Evolutionary conservation across 1,140 invertebrate genomes (phyloP).

Genomic region (Drosophila burlai): DNA sequence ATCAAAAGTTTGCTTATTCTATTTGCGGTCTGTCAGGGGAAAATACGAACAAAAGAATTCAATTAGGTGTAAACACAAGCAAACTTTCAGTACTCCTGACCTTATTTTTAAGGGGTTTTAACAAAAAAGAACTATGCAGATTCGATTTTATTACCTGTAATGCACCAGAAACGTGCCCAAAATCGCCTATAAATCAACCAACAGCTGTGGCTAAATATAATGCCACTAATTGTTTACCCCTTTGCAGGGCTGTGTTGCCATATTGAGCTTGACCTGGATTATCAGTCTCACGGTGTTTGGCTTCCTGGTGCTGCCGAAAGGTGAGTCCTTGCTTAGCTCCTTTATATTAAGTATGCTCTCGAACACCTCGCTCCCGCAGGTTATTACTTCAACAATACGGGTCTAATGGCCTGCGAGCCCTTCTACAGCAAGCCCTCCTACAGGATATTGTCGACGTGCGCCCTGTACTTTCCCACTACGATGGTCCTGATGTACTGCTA

Average conservation of each 20-base stretch:
- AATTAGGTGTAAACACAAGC: neutral
- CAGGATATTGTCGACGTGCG: slow-evolving; percentile 92
- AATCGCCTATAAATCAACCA: slow-evolving; percentile 51
- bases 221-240: slow-evolving; percentile 22
- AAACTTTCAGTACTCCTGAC: neutral
- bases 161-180: slow-evolving; percentile 36
- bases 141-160: slow-evolving; percentile 1
- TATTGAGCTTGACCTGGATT: slow-evolving; percentile 93
- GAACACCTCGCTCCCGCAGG: slow-evolving; percentile 83
- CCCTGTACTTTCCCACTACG: slow-evolving; percentile 94
- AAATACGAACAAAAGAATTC: slow-evolving; percentile 2
- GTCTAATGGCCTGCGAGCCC: slow-evolving; percentile 93
- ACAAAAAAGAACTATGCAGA: neutral
- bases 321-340: slow-evolving; percentile 69
- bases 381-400: slow-evolving; percentile 94
- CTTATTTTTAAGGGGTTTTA: neutral
- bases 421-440: slow-evolving; percentile 91
- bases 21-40: slow-evolving; percentile 40
- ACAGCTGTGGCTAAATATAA: slow-evolving; percentile 25
- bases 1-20: slow-evolving; percentile 71
- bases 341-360: slow-evolving; percentile 18
- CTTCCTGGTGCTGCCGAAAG: slow-evolving; percentile 91
- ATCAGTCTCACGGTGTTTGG: slow-evolving; percentile 92
- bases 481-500: slow-evolving; percentile 96
- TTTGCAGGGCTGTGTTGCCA: slow-evolving; percentile 91